These are phyloP conservation scores for Yponomeuta sedellus DNA, from an alignment of 2,888 invertebrate genomes.

Conservation along the genomic window DNA sequence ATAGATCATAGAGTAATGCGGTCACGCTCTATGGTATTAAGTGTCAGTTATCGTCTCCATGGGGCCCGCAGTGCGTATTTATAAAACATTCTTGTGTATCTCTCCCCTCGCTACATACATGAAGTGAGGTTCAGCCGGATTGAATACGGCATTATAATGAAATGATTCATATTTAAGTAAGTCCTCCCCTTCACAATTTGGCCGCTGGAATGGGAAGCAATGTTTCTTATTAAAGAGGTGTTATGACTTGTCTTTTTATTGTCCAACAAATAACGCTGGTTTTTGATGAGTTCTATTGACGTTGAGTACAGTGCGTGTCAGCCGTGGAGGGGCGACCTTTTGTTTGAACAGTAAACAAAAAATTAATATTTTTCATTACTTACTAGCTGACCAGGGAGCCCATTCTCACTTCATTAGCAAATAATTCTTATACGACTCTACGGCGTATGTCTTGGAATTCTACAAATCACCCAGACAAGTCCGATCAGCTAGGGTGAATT, in stretches of 20 bases:
- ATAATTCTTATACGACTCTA: too few species aligned
- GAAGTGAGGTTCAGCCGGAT: conserved; percentile 74
- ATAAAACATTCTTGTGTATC: conserved; percentile 68
- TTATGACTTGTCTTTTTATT: conserved; percentile 63
- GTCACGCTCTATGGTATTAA: conserved; percentile 75
- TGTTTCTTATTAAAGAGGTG: conserved; percentile 74
- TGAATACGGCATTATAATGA: conserved; percentile 76
- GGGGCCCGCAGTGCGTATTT: conserved; percentile 55
- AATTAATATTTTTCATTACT: too few species aligned
- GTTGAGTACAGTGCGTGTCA: too few species aligned
- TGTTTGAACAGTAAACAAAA: too few species aligned
- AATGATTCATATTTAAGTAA: conserved; percentile 78
- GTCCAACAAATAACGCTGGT: conserved; percentile 28
- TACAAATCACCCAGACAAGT: too few species aligned
- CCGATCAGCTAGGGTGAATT: too few species aligned
- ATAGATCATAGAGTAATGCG: conserved; percentile 75
- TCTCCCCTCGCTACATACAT: conserved; percentile 67
- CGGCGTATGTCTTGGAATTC: too few species aligned
- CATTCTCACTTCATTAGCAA: too few species aligned
- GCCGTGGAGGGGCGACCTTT: too few species aligned
- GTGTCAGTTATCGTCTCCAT: conserved; percentile 74
- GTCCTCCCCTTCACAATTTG: conserved; percentile 62
- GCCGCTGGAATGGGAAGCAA: conserved; percentile 58
- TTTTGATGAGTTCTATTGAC: neutral
- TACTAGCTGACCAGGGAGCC: too few species aligned